These are phyloP conservation scores for Anagrus nilaparvatae DNA, from an alignment of 1,140 invertebrate genomes.

Conservation along the genomic window DNA sequence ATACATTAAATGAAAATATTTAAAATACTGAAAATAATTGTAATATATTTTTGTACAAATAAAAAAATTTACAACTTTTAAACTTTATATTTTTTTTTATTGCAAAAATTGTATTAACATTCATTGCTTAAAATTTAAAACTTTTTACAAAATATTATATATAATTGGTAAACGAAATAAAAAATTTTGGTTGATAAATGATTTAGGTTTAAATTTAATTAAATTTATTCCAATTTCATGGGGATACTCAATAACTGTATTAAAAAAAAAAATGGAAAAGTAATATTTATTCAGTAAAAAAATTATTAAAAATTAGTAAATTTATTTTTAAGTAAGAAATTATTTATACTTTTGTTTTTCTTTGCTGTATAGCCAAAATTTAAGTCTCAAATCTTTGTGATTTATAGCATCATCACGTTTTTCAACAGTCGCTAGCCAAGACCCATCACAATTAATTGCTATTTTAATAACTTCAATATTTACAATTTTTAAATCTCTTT, in stretches of 20 bases:
- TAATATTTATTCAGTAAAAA: slow-evolving; percentile 13
- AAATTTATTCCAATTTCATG: slow-evolving; percentile 54
- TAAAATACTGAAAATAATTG: neutral
- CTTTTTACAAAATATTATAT: too few species aligned
- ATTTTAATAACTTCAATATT: slow-evolving; percentile 61
- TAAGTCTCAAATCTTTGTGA: slow-evolving; percentile 55
- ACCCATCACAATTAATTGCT: slow-evolving; percentile 53
- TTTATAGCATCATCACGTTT: slow-evolving; percentile 48
- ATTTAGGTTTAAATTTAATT: too few species aligned
- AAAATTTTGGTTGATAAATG: too few species aligned
- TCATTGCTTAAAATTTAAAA: too few species aligned
- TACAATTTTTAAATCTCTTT: slow-evolving; percentile 46
- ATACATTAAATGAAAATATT: too few species aligned
- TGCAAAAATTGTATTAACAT: too few species aligned
- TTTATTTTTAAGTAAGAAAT: slow-evolving; percentile 2
- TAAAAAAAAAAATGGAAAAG: slow-evolving; percentile 53
- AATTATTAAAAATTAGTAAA: slow-evolving; percentile 4
- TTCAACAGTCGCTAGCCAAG: slow-evolving; percentile 75
- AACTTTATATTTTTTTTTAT: too few species aligned
- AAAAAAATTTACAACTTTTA: too few species aligned
- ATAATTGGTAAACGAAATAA: too few species aligned
- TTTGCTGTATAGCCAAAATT: slow-evolving; percentile 66
- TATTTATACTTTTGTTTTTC: slow-evolving; percentile 51
- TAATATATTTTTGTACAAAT: neutral
- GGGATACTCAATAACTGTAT: slow-evolving; percentile 62